Percentiles rank a stretch among this genome's conserved stretches.
Evolutionary conservation across 1,140 invertebrate species (phyloP).

Genomic region (Lepidurus couesii): DNA sequence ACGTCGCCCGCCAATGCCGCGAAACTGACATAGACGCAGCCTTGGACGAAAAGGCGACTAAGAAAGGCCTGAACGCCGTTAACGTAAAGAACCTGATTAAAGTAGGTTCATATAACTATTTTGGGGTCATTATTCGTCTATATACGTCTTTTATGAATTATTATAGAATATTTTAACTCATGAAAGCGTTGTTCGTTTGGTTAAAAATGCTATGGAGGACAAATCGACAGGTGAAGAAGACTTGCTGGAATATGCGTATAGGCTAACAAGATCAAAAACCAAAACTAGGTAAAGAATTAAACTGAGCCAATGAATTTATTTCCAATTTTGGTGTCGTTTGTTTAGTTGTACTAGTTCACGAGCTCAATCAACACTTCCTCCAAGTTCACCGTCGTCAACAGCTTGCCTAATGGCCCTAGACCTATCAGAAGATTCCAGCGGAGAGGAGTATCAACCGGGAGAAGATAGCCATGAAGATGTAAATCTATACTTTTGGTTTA

Average conservation of each 20-base stretch:
- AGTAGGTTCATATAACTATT: background rate
- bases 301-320: too few species aligned
- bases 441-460: background rate
- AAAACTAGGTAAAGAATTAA: background rate
- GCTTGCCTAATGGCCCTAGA: background rate
- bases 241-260: background rate
- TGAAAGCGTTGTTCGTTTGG: slow-evolving; percentile 1
- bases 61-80: background rate
- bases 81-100: background rate
- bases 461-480: background rate
- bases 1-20: background rate
- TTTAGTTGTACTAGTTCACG: background rate
- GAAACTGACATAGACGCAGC: background rate
- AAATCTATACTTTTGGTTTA: too few species aligned
- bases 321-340: background rate
- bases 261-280: background rate
- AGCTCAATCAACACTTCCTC: background rate
- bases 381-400: background rate
- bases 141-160: background rate
- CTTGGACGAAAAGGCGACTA: background rate
- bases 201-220: background rate
- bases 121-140: background rate
- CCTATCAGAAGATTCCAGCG: background rate
- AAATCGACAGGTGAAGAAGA: background rate
- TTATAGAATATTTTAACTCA: background rate